Percentiles rank a stretch among this genome's conserved stretches.
Conservation (phyloP, 1,140 invertebrate genomes). For the Conus ventricosus region DNA sequence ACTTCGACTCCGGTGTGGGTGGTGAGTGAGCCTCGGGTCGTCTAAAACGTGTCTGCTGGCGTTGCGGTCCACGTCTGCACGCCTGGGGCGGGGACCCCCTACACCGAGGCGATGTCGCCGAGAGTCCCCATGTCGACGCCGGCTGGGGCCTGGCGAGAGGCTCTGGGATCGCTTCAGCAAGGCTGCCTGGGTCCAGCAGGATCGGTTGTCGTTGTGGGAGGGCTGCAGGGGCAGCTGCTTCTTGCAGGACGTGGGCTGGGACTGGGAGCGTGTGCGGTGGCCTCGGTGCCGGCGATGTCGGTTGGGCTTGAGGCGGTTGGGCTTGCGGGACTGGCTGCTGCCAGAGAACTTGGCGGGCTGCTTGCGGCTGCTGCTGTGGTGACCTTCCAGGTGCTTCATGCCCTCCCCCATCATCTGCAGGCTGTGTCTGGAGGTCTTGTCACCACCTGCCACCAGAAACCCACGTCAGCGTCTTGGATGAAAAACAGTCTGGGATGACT, state of each 20-base stretch:
- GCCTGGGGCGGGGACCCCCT: background rate
- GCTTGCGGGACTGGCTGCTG: no score
- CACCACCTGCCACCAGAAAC: background rate
- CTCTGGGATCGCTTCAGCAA: background rate
- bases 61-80: background rate
- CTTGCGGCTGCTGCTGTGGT: background rate
- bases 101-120: background rate
- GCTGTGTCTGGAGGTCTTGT: background rate
- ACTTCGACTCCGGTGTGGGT: no score
- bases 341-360: background rate
- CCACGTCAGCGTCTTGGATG: background rate
- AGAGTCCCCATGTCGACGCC: background rate
- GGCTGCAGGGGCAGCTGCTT: background rate
- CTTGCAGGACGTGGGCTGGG: background rate
- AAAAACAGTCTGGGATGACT: background rate
- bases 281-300: background rate
- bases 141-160: background rate
- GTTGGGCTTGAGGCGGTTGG: background rate
- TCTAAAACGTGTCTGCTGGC: no score
- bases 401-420: background rate
- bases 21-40: no score
- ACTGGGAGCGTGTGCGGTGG: background rate
- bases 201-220: background rate
- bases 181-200: background rate
- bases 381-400: background rate